Base-by-base conservation (phyloP, 2,797 vertebrate species). In the Siniperca undulata region DNA sequence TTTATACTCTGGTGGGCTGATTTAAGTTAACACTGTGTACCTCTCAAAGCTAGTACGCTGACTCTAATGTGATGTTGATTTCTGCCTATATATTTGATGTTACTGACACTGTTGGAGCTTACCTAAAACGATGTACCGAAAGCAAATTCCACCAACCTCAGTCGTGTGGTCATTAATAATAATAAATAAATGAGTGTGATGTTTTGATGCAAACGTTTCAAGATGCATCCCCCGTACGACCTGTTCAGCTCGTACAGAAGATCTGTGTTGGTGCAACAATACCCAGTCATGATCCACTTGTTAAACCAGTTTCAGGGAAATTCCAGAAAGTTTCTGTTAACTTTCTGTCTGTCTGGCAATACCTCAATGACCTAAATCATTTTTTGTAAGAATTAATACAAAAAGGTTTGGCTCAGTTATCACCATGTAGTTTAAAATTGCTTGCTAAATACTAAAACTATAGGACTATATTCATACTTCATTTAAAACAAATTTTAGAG, bases 241-340 rank as follows among this genome's bases (percentile, higher is more conserved):
- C 36, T 24, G 0, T 52, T 74, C 8, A 78, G 67, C 56, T 61
- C 34, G 70, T 53, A 19, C 14, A 55, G 3, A 62, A 0, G 44
- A 22, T 42, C 22, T 11, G 12, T 13, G 14, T 58, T 11, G 11
- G 22, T 60, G 14, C 20, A 46, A 66, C 53, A 44, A 42, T 12
- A 60, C 2, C 2, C 36, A 27, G 17, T 34, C 12, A 20, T 9
- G 10, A 1, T 20, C 58, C 6, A 9, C 20, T 12, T 19, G 65
- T 22, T 60, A n/a, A 52, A 53, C 42, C 16, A 46, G 50, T 69
- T 77, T 52, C n/a, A 42, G n/a, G 22, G 44, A 77, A 61, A 42
- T 58, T 62, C n/a, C 13, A 53, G 8, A 62, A 5, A 16, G 58
- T 38, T 56, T 44, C 22, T 20, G 38, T 19, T 38, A 12, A 38